Evolutionary conservation across 35 echinoderm and acorn worm genomes (phyloP), one percentile per base, ranked within the genome.

Genomic region (Apostichopus japonicus): DNA sequence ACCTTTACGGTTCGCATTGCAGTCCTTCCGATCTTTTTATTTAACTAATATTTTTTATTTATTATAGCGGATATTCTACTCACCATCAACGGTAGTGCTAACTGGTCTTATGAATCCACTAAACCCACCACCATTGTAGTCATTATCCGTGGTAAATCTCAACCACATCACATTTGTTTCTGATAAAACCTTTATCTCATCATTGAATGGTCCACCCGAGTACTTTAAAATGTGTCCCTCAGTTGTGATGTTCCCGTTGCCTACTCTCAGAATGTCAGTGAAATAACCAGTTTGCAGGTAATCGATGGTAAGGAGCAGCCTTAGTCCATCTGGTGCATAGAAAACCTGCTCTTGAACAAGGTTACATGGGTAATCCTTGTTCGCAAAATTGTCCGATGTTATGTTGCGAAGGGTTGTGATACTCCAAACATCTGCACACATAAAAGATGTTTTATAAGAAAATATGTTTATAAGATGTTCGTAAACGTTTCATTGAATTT

Each of bases 101-200:
- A 67, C 63, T 67, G 19, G 11, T 19, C 5, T 19, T 15, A 67
- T 67, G 63, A 15, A 67, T 11, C 63, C 63, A 19, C 19, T 67
- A 3, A 67, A 67, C 11, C 63, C 63, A 15, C 63, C 11, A 19
- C 5, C 63, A 67, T 67, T 15, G 11, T 67, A 19, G 19, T 67
- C 0, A 11, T 9, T 67, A 67, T 67, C 63, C 19, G 63, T 15
- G 11, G 63, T 15, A 19, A 67, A 67, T 15, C 11, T 54, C 17
- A 83, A 83, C 80, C 80, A 83, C 80, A 83, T 83, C 27, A 54
- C 16, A 15, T 83, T 83, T 55, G 5, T 22, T 55, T 53, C 55
- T 53, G 80, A 83, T 56, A 83, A 54, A 83, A 83, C 53, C 55
- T 55, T 54, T 17, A 56, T 55, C 55, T 83, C 80, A 83, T 53